Base-by-base conservation (phyloP, 2,888 invertebrate species). In the Aradus depressus region DNA sequence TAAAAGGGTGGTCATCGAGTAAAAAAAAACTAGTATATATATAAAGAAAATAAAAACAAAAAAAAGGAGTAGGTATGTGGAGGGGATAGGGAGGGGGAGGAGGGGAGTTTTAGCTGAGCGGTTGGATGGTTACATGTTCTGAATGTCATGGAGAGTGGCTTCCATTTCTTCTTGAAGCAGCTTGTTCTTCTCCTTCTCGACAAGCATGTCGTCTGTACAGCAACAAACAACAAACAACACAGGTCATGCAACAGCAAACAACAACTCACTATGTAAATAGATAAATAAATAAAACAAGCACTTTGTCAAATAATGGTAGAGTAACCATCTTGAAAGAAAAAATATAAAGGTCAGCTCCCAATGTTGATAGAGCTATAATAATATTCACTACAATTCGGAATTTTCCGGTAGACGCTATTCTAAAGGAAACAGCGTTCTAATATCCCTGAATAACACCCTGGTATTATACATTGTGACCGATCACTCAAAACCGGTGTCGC, bases 121-220 rank as follows among this genome's bases (percentile, higher is more conserved):
- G 38, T 43, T 55, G 44, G 47, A 54, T 54, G 70, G 76, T 82
- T 88, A 95, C 90, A 95, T 93, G 75, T 92, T 91, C 79, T 95
- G 93, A 76, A 96, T 90, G 78, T 96, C 96, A 80, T 91, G 90
- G 78, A 96, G 84, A 69, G 95, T 92, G 69, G 90, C 84, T 76
- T 97, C 96, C 89, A 97, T 92, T 75, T 97, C 97, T 73, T 91
- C 90, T 74, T 91, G 87, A 72, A 96, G 84, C 72, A 87, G 76
- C 79, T 89, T 91, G 80, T 88, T 91, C 80, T 91, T 90, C 77
- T 86, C 87, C 75, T 87, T 88, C 76, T 91, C 90, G 70, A 81
- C 77, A 72, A 90, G 79, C 73, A 95, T 83, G 74, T 92, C 92
- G 80, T 95, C 96, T 96, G 84, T 70, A 81, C 32, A 52, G 34